Evolutionary conservation across 2,113 vertebrate species (phyloP).

Genomic region (Phylloscopus whistleri): DNA sequence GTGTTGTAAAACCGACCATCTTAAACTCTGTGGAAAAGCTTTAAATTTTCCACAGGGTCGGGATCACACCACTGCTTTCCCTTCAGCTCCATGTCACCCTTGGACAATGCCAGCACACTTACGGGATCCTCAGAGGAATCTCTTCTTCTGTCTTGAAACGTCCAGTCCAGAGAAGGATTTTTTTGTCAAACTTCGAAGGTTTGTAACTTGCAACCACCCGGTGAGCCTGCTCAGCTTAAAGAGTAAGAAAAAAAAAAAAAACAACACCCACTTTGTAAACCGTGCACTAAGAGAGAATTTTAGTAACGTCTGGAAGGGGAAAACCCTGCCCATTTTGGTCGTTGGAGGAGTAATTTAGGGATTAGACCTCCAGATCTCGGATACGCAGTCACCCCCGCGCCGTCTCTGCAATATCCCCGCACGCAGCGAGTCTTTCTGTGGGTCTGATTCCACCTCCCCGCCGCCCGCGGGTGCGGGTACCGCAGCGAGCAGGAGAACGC

Average conservation of each 20-base stretch:
- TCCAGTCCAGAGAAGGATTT: conserved; percentile 76
- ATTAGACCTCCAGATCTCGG: background rate
- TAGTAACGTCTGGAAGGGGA: rapidly evolving
- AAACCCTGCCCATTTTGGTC: background rate
- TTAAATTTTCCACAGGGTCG: background rate
- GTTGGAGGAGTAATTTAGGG: background rate
- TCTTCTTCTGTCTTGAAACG: conserved; percentile 75
- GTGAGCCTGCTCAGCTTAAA: conserved; percentile 54
- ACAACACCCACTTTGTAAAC: background rate
- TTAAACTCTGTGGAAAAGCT: background rate
- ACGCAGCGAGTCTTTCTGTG: rapidly evolving
- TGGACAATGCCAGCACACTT: background rate
- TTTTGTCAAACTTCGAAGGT: conserved; percentile 74
- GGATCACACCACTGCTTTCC: background rate
- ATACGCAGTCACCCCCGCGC: background rate
- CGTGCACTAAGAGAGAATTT: rapidly evolving
- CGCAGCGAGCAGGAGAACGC: background rate
- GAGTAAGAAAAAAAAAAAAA: background rate
- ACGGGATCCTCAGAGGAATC: conserved; percentile 73
- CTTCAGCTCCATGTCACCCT: background rate
- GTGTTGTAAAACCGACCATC: background rate
- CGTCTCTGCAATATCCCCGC: rapidly evolving
- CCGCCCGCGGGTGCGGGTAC: background rate
- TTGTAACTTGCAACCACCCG: conserved; percentile 64
- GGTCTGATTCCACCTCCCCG: background rate